Base-by-base conservation (phyloP, 2,888 invertebrate species). In the Eurytoma adleriae region DNA sequence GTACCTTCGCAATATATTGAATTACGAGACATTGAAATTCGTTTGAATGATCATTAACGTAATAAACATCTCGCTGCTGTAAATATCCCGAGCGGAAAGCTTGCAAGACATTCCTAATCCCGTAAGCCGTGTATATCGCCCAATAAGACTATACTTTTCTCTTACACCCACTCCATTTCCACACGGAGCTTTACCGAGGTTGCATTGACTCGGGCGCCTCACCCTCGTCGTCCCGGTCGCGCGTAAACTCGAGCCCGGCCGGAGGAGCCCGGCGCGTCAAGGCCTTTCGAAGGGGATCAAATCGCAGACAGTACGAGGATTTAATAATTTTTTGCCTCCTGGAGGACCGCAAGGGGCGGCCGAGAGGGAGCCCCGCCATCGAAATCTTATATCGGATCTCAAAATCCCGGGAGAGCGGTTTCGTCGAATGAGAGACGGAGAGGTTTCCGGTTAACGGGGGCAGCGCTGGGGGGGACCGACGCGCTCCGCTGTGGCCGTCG, bases 311-410 rank as follows among this genome's bases (percentile, higher is more conserved):
- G 66, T 78, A 66, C 67, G 48, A 72, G 73, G 81, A 83, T 83
- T 83, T 82, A 81, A 83, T 83, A 82, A 81, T 83, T 83, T 83
- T 80, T 70, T 40, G 30, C 64, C 40, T 50, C 24, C 52, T 54
- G 61, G 48, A 20, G 18, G 54, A 3, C 61, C 56, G 40, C 40
- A 40, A 57, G 20, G 16, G 24, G 18, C 70, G 48, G 56, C 30
- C 50, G 50, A 40, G n/a, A 48, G 40, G 7, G 10, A 64, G 40
- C 24, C 24, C 24, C 16, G 14, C 7, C 59, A 18, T n/a, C 20
- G 18, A 12, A 71, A 40, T 20, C 30, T 40, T 66, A 69, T 72
- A 54, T 68, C 64, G 67, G 62, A 80, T 72, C 72, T 62, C 64
- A 27, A 57, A 68, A 24, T 68, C 68, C 72, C 68, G 13, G 13